Evolutionary conservation across 1,140 invertebrate species (phyloP).

Genomic region (Mya arenaria): DNA sequence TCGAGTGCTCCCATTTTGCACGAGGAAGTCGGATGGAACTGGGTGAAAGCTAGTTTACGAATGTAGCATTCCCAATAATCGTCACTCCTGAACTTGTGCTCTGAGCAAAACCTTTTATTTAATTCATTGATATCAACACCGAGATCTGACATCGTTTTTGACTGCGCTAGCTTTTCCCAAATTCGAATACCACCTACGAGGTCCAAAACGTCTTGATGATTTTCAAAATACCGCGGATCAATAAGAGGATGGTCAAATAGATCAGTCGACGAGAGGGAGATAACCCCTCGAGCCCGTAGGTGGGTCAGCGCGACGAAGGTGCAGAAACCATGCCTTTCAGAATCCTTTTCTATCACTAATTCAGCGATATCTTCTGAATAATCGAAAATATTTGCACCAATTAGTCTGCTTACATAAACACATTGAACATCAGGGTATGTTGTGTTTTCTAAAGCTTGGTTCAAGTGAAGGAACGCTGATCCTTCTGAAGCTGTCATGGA

Average conservation of each 20-base stretch:
- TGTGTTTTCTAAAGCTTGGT: constrained; percentile 2
- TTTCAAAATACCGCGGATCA: constrained; percentile 85
- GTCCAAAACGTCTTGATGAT: constrained; percentile 54
- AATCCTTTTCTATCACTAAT: background rate
- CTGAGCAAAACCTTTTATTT: constrained; percentile 32
- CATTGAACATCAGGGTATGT: constrained; percentile 40
- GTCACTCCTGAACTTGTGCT: constrained; percentile 17
- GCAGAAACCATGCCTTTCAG: background rate
- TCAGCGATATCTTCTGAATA: constrained; percentile 12
- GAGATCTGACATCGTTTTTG: constrained; percentile 30
- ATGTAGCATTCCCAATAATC: constrained; percentile 31
- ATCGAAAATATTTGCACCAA: background rate
- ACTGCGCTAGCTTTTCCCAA: constrained; percentile 22
- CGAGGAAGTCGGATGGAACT: constrained; percentile 89
- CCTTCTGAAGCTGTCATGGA: background rate
- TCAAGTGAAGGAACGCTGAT: background rate
- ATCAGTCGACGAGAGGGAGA: constrained; percentile 83
- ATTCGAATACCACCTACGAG: constrained; percentile 29
- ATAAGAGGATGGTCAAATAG: constrained; percentile 92
- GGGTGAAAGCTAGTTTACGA: constrained; percentile 18
- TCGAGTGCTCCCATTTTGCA: constrained; percentile 86
- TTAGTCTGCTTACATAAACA: background rate
- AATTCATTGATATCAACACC: constrained; percentile 10
- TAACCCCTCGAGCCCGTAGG: constrained; percentile 73
- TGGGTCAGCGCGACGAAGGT: constrained; percentile 22